Evolutionary conservation across 2,797 vertebrate species (phyloP), one percentile per base, ranked within the genome.

Genomic region (Psittacula derbiana): DNA sequence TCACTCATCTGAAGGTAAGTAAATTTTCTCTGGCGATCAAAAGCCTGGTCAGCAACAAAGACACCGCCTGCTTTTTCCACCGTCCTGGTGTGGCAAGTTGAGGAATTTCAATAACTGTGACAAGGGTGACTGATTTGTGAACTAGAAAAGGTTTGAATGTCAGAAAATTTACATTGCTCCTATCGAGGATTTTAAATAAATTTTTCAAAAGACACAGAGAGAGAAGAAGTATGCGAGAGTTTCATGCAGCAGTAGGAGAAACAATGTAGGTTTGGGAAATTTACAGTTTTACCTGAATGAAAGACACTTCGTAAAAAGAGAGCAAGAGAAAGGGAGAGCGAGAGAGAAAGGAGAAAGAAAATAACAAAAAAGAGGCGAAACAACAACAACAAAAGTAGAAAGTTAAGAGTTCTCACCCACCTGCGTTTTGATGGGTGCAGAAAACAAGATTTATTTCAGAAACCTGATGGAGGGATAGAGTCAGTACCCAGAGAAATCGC

Each of bases 1-100:
- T 98, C 98, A 98, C 98, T 98, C 98, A 98, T 98, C 98, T 98
- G 98, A 98, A 98, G 98, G 98, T 98, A 98, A 98, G 98, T 98
- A 98, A 98, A 98, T 98, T 98, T 98, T 98, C 98, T 97, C 97
- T 98, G 98, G 98, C 98, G 98, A 98, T 98, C 98, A 98, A 98
- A 98, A 98, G 98, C 98, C 97, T 98, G 98, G 97, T 98, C 98
- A 97, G 97, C 97, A 98, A 98, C 98, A 98, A 98, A 98, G 98
- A 97, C 98, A 97, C 98, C 97, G 98, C 98, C 98, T 98, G 98
- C 97, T 98, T 98, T 98, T 98, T 98, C 97, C 97, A 98, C 97
- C 97, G 97, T 98, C 98, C 97, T 98, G 98, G 98, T 97, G 98
- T 98, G 98, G 98, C 97, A 96, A 98, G 97, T 98, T 97, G 96